Conservation (phyloP, 30 jellyfish, hydroid and myxozoan genomes). For the Chironex yamaguchii region DNA sequence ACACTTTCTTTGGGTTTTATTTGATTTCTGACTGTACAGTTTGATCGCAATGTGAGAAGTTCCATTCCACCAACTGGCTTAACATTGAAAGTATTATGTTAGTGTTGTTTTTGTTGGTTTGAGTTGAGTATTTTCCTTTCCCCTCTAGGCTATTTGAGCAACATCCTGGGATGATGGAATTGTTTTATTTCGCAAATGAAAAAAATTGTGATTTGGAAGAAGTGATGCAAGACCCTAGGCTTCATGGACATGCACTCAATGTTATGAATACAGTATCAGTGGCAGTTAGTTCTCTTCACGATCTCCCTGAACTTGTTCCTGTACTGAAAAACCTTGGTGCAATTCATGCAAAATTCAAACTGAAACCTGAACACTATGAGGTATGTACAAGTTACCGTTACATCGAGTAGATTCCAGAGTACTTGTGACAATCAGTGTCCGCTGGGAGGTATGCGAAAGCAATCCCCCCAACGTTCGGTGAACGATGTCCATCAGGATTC, state of each 20-base stretch:
- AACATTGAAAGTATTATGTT: no score
- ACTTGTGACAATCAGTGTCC: no score
- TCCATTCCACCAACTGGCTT: no score
- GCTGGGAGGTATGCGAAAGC: no score
- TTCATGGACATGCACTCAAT: conserved; percentile 72
- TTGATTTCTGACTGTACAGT: no score
- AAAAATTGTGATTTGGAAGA: conserved; percentile 36
- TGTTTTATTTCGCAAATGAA: conserved; percentile 69
- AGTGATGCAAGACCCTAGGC: conserved; percentile 64
- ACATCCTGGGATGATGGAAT: conserved; percentile 54
- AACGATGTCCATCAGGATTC: no score
- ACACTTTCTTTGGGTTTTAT: no score
- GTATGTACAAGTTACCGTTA: conserved; percentile 10
- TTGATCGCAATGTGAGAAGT: no score
- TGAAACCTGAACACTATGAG: conserved; percentile 68
- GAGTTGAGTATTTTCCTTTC: neutral
- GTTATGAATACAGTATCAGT: conserved; percentile 68
- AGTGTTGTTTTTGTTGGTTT: no score
- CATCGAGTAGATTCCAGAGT: no score
- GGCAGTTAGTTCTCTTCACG: conserved; percentile 51
- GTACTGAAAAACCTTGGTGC: conserved; percentile 72
- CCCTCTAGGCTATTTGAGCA: conserved; percentile 58
- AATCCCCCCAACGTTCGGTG: no score
- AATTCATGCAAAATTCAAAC: conserved; percentile 66
- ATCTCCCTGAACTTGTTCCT: conserved; percentile 57